Evolutionary conservation across 2,113 vertebrate species (phyloP), one percentile per base, ranked within the genome.

Genomic region (Cygnus buccinator): DNA sequence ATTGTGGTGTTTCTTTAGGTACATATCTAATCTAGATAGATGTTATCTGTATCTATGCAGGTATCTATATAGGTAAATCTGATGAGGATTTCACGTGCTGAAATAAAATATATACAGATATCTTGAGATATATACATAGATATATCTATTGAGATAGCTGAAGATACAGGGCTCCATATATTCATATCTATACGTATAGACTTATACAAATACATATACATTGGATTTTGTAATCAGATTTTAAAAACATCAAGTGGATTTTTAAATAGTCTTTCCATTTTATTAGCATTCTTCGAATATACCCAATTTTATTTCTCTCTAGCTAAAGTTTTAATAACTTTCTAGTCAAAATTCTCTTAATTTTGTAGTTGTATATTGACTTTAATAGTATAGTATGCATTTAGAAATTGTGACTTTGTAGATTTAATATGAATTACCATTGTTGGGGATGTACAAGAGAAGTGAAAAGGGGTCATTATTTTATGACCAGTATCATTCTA

Each of bases 401-500:
- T 44, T 58, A 58, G 35, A 13, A 75, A 57, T 70, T 48, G 37
- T 50, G 21, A n/a, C 15, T 29, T 43, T 8, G 5, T 82, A 50
- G 10, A 43, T 57, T 58, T 83, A 3, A 48, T 55, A 0, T 55
- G 25, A 23, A 46, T 39, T 68, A 15, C 20, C 4, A 11, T 63
- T 43, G 28, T 2, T 37, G 11, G 0, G 0, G 12, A 14, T 46
- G 3, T 23, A 55, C 29, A 19, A 17, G 6, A 41, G 68, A 55
- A 67, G 39, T 12, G 6, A 67, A 61, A 85, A 29, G 29, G 17
- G 7, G 9, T 39, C 14, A 10, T 23, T 58, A 4, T 7, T 68
- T 37, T 52, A 23, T 63, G 57, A 67, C 37, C 33, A 46, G 18
- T n/a, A 28, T 54, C 19, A 43, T 73, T 88, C 37, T 54, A 66